Percentiles rank a stretch among this genome's conserved stretches.
Evolutionary conservation across 2,888 invertebrate species (phyloP).

Genomic region (Trissoscelio sp.): DNA sequence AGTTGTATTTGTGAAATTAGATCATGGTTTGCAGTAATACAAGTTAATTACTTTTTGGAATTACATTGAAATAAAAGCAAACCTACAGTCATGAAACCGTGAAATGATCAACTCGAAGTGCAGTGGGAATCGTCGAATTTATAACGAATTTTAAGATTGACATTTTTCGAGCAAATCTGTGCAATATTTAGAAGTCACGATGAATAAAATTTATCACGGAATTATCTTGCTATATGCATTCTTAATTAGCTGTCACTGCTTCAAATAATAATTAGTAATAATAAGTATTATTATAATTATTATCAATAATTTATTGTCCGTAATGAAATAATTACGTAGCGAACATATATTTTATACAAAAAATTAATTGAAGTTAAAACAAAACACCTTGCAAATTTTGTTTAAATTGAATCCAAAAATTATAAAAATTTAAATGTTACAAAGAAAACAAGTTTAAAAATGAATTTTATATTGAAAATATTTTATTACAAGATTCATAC

Average conservation of each 20-base stretch:
- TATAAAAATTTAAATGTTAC: no score
- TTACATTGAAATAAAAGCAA: background rate
- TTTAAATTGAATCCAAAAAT: no score
- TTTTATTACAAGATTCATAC: constrained; percentile 1
- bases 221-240: constrained; percentile 1
- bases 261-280: background rate
- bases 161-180: background rate
- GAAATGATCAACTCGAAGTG: background rate
- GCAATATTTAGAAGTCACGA: background rate
- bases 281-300: no score
- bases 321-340: no score
- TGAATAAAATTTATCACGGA: background rate
- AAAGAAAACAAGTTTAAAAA: no score
- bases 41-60: background rate
- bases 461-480: no score
- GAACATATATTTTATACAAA: no score
- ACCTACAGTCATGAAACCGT: background rate
- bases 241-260: background rate
- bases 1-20: background rate
- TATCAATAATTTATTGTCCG: no score
- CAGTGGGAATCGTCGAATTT: background rate
- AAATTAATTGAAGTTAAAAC: no score
- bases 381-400: no score
- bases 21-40: background rate
- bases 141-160: background rate